A percentile compares a stretch with the other conserved stretches of the same genome.
phyloP scores from a whole-genome alignment of 2,113 vertebrate species.

The Chionis minor region DNA sequence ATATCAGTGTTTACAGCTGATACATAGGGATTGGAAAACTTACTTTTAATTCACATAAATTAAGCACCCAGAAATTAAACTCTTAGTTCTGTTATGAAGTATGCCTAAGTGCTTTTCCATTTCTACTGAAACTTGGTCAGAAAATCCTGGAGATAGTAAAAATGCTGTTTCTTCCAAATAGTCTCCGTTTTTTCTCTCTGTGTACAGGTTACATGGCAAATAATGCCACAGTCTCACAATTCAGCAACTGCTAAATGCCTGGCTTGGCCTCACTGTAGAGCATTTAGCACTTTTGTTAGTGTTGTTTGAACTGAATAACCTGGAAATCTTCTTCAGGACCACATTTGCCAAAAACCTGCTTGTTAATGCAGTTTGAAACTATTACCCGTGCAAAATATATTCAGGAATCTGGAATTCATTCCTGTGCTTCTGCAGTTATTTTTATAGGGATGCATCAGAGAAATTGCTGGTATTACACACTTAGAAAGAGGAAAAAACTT shows the following conservation, averaged over 20 bases:
- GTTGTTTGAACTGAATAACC: background rate
- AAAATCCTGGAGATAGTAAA: background rate
- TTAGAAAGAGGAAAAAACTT: background rate
- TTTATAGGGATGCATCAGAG: background rate
- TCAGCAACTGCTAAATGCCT: background rate
- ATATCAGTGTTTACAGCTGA: background rate
- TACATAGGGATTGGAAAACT: background rate
- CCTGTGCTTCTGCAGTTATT: background rate
- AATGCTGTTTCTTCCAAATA: background rate
- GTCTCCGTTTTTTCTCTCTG: background rate
- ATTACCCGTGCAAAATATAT: background rate
- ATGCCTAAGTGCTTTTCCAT: background rate
- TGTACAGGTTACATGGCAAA: background rate
- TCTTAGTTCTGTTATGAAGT: background rate
- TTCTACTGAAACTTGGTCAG: background rate
- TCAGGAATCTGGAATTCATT: background rate
- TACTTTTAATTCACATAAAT: background rate
- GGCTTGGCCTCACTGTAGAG: background rate
- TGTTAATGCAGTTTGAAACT: background rate
- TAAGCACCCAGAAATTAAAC: background rate
- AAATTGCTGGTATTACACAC: background rate
- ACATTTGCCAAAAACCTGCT: background rate
- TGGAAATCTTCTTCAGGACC: background rate
- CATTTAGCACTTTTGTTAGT: background rate
- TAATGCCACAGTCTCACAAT: background rate